A percentile compares a stretch with the other conserved stretches of the same genome.
These are phyloP conservation scores for Drosophila carrolli DNA, from an alignment of 1,140 invertebrate species.

Conservation along the genomic window DNA sequence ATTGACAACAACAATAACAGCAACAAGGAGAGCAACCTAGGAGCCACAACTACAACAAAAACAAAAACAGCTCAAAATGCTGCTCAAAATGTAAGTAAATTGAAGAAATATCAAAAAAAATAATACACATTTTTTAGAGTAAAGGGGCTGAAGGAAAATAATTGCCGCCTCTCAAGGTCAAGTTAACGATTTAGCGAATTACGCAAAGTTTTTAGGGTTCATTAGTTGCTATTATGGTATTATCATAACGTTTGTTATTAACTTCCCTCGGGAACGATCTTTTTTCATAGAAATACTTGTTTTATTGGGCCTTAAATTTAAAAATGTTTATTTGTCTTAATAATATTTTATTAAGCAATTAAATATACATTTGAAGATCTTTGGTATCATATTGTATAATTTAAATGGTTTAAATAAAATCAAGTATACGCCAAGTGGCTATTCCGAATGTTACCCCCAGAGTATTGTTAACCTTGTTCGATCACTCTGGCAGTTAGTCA, in stretches of 20 bases:
- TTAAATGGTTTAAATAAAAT: no score
- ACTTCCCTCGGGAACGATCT: not conserved
- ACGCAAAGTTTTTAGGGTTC: constrained; percentile 12
- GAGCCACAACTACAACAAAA: constrained; percentile 23
- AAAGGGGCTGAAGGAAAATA: not conserved
- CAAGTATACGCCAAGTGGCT: constrained; percentile 26
- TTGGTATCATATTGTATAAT: no score
- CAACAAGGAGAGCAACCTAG: constrained; percentile 35
- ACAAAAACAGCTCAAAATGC: constrained; percentile 46
- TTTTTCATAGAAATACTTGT: not conserved
- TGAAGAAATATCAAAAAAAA: not conserved
- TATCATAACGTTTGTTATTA: not conserved
- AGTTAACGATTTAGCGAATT: constrained; percentile 10
- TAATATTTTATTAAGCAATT: no score
- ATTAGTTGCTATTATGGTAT: not conserved
- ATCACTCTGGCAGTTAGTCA: constrained; percentile 24
- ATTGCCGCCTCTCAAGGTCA: constrained; percentile 28
- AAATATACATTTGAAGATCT: no score
- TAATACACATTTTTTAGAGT: not conserved
- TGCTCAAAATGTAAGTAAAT: constrained; percentile 74
- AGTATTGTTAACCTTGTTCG: constrained; percentile 60
- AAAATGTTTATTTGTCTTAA: no score
- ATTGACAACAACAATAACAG: constrained; percentile 22
- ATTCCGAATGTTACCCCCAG: constrained; percentile 51
- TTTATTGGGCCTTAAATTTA: no score